Evolutionary conservation across 2,113 vertebrate species (phyloP).

Genomic region (Daboia siamensis): DNA sequence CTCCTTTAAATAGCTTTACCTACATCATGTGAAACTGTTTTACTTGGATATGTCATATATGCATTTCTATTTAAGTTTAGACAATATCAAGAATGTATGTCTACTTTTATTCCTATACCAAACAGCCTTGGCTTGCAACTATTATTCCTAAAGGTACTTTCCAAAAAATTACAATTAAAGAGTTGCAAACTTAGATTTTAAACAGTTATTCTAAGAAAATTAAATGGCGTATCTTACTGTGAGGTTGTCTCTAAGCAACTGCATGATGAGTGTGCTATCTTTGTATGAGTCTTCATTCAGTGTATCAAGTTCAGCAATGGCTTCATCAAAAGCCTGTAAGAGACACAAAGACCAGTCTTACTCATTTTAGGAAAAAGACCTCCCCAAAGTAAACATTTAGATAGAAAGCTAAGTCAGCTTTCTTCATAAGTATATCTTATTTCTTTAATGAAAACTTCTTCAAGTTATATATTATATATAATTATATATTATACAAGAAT

Average conservation of each 20-base stretch:
- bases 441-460: neutral
- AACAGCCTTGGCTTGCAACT: neutral
- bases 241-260: constrained; percentile 99
- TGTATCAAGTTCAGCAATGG: constrained; percentile 91
- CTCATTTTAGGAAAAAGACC: neutral
- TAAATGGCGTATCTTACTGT: constrained; percentile 82
- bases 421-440: neutral
- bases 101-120: neutral
- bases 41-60: fast-evolving
- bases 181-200: neutral
- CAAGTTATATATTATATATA: neutral
- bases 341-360: constrained; percentile 38
- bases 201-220: neutral
- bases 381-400: neutral
- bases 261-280: constrained; percentile 99
- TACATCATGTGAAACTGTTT: neutral
- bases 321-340: constrained; percentile 90
- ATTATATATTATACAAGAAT: neutral
- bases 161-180: neutral
- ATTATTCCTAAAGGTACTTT: neutral
- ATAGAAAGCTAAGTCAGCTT: neutral
- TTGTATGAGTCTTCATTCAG: constrained; percentile 98
- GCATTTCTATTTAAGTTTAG: neutral
- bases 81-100: neutral
- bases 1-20: neutral